A percentile compares a stretch with the other conserved stretches of the same genome.
Evolutionary conservation across 2,113 vertebrate species (phyloP).

Genomic region (Meleagris gallopavo): DNA sequence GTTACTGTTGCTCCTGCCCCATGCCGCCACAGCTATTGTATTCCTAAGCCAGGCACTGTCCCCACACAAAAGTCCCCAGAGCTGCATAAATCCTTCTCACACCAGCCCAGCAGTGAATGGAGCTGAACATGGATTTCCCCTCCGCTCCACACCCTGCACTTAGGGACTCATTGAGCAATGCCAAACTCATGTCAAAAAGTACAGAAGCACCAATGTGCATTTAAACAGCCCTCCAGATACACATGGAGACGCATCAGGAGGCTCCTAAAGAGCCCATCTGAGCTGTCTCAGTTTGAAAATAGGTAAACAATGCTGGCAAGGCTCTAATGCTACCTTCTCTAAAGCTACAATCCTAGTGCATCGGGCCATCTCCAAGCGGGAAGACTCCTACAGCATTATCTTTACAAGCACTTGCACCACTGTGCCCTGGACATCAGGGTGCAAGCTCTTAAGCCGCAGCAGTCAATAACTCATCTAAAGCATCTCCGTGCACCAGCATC

Average conservation of each 20-base stretch:
- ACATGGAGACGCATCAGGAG: background rate
- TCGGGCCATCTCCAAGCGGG: background rate
- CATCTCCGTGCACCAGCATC: background rate
- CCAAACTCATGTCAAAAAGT: constrained; percentile 60
- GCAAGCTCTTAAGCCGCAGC: background rate
- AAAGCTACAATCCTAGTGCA: background rate
- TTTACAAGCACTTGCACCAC: background rate
- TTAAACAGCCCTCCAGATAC: background rate
- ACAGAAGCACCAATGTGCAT: background rate
- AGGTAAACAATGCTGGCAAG: background rate
- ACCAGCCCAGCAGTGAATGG: constrained; percentile 70
- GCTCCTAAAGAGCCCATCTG: background rate
- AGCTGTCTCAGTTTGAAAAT: background rate
- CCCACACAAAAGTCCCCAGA: constrained; percentile 78
- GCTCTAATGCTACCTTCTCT: background rate
- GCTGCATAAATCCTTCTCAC: constrained; percentile 81
- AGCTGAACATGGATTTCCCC: constrained; percentile 70
- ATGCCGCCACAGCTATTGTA: constrained; percentile 71
- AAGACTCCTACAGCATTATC: background rate
- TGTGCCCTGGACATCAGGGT: background rate
- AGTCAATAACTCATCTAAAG: background rate
- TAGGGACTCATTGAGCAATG: constrained; percentile 24
- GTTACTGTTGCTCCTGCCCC: constrained; percentile 38
- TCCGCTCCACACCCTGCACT: background rate
- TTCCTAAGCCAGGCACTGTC: constrained; percentile 69